Evolutionary conservation across 2,113 vertebrate genomes (phyloP).

Genomic region (Dipodomys merriami): DNA sequence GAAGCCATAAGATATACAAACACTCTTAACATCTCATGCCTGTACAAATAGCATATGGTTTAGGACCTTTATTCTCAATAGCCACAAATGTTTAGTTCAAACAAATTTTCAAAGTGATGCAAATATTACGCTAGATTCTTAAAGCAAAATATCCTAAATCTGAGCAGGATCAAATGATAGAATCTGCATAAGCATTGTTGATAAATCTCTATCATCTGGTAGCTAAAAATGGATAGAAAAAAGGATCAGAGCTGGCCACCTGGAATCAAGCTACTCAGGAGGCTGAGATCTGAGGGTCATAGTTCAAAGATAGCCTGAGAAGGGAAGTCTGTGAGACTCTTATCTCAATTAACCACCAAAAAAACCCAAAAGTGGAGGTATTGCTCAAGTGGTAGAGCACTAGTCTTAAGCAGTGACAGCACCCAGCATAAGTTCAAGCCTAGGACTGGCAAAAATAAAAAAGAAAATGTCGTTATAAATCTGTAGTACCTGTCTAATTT

Average conservation of each 20-base stretch:
- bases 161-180: conserved; percentile 4
- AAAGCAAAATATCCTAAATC: background rate
- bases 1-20: background rate
- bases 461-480: background rate
- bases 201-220: background rate
- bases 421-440: no score
- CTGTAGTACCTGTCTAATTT: background rate
- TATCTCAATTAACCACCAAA: no score
- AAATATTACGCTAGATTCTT: conserved; percentile 9
- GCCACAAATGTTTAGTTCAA: background rate
- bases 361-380: no score
- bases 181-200: background rate
- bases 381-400: no score
- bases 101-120: conserved; percentile 21
- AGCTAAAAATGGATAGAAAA: background rate
- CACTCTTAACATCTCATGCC: background rate
- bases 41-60: background rate
- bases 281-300: no score
- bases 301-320: no score
- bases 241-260: background rate
- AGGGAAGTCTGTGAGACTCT: no score
- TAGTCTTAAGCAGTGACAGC: no score
- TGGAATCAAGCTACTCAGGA: no score
- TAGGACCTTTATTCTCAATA: background rate
- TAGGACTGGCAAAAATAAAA: no score